Percentiles rank a stretch among this genome's conserved stretches.
These are phyloP conservation scores for Terebella lapidaria DNA, from an alignment of 2,888 invertebrate genomes.

Conservation along the genomic window DNA sequence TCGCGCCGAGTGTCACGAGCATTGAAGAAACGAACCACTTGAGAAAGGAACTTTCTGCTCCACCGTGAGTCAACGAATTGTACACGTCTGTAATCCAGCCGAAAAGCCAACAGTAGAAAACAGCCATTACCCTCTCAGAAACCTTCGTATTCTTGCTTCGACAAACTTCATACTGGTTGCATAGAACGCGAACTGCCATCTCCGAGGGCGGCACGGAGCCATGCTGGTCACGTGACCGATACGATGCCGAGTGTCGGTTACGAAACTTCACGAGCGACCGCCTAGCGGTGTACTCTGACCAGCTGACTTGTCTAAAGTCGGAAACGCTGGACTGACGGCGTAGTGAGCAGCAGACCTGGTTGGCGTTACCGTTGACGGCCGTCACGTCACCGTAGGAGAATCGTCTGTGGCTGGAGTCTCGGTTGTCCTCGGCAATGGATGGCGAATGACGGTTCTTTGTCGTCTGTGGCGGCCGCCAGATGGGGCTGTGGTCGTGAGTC, in stretches of 20 bases:
- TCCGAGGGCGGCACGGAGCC: neutral
- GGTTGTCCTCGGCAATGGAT: too few species aligned
- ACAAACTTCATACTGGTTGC: neutral
- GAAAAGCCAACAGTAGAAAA: neutral
- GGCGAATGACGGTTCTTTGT: too few species aligned
- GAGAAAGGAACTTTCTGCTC: neutral
- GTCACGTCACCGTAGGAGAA: too few species aligned
- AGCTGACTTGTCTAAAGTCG: neutral
- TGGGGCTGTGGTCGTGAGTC: too few species aligned
- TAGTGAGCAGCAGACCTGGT: too few species aligned
- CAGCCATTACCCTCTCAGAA: neutral
- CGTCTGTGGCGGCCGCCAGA: too few species aligned
- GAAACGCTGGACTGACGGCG: too few species aligned
- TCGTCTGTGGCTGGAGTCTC: too few species aligned
- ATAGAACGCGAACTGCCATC: neutral
- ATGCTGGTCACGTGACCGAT: neutral
- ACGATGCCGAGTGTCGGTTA: neutral
- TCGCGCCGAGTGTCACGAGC: neutral
- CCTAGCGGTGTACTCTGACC: conserved; percentile 1
- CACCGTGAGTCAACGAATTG: neutral
- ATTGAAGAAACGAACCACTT: neutral
- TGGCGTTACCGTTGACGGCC: too few species aligned
- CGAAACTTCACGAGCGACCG: neutral
- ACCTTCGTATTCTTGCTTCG: neutral
- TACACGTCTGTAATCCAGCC: neutral